Base-by-base conservation (phyloP, 2,113 vertebrate genomes). In the Cygnus buccinator region DNA sequence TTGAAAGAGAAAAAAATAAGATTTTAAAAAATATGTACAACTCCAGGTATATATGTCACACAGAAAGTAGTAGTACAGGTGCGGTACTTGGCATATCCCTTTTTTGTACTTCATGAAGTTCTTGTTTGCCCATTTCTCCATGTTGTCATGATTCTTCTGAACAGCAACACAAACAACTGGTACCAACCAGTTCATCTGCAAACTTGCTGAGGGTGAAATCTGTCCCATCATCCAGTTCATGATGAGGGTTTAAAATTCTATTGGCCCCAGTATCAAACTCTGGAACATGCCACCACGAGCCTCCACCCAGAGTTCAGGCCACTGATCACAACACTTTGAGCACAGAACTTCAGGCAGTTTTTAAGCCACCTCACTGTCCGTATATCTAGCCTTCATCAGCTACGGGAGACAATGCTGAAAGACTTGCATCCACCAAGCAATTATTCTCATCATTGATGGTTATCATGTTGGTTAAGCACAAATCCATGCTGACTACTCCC, bases 151-250 rank as follows among this genome's bases (percentile, higher is more conserved):
- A 2, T 37, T 57, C 57, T 75, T 39, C 37, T 46, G 33, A 75
- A 75, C 17, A 3, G 16, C 26, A 75, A 41, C 21, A 50, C 25
- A 74, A 6, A 2, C 28, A 41, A 41, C 28, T 59, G 17, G 2
- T 48, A 50, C 25, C 61, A 73, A 50, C 3, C 37, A 46, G 23
- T 46, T 29, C 35, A 16, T 39, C 48, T 16, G 9, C 23, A 75
- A 58, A 31, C 16, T 70, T 54, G 14, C 6, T 0, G 0, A 58
- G 9, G 7, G 28, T 52, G 16, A 33, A 33, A 37, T 21, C 23
- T 65, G 37, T 81, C 37, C 23, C 61, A 33, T 54, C 6, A 54
- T 54, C 35, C 43, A 65, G 28, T 33, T 54, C 33, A 66, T 33
- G 71, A 29, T 41, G 21, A 72, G 66, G n/a, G n/a, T 55, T 18